Evolutionary conservation across 2,888 invertebrate genomes (phyloP).

Genomic region (Xestia sexstrigata): DNA sequence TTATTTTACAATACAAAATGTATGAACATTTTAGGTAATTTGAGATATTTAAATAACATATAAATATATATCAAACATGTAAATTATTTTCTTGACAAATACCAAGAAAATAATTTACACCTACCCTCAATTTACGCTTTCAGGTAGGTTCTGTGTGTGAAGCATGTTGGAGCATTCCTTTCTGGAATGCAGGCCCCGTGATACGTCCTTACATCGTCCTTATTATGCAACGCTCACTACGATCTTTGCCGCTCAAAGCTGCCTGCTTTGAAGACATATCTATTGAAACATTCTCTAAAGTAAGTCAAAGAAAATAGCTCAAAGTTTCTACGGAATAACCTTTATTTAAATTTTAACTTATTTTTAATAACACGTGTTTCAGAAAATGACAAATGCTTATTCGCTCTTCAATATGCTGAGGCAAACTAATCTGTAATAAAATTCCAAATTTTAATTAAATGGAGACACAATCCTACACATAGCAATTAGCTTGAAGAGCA

Average conservation of each 20-base stretch:
- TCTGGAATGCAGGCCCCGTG: slow-evolving; percentile 77
- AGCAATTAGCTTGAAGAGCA: slow-evolving; percentile 14
- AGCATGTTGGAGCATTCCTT: slow-evolving; percentile 78
- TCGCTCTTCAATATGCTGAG: slow-evolving; percentile 82
- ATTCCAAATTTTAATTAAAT: slow-evolving; percentile 15
- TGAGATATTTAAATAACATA: not conserved
- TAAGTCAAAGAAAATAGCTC: slow-evolving; percentile 63
- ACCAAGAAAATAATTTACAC: not conserved
- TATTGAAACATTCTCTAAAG: slow-evolving; percentile 81
- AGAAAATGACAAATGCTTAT: slow-evolving; percentile 82
- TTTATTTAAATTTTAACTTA: not conserved
- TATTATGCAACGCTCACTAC: slow-evolving; percentile 79
- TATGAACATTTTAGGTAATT: not conserved
- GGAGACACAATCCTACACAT: not conserved
- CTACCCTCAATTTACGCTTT: slow-evolving; percentile 23
- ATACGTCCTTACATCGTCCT: slow-evolving; percentile 79
- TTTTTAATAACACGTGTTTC: slow-evolving; percentile 64
- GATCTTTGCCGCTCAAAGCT: slow-evolving; percentile 76
- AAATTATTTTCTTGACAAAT: no score
- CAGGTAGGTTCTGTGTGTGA: slow-evolving; percentile 76
- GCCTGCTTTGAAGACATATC: slow-evolving; percentile 80
- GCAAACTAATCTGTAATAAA: slow-evolving; percentile 66
- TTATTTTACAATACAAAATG: slow-evolving; percentile 45
- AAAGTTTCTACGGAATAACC: not conserved
- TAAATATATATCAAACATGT: no score